Base-by-base conservation (phyloP, 1,140 invertebrate genomes). In the Mactra quadrangularis region DNA sequence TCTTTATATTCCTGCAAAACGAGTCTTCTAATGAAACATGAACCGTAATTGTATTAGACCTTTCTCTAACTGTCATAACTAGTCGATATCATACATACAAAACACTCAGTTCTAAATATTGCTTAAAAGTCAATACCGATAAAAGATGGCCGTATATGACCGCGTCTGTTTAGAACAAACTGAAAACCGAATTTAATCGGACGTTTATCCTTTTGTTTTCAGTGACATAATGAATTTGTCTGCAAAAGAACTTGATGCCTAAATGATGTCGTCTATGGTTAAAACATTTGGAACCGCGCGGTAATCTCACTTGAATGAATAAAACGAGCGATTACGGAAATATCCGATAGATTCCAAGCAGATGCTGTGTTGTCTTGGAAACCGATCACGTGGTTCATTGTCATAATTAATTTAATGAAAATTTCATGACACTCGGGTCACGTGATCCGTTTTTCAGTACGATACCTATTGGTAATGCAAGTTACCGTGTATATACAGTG, bases 391-490 rank as follows among this genome's bases (percentile, higher is more conserved):
- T 74, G 79, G 55, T 50, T 33, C 45, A 74, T 82, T 82, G 79
- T 74, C 70, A 82, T 82, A 82, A 82, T 82, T 82, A 82, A 82
- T 82, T 82, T 82, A 59, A 74, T 82, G 79, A 82, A 82, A 82
- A 66, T 82, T 82, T 82, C 59, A 74, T 82, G 79, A 82, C 62
- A 81, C 59, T 64, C 7, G 33, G n/a, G 59, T 72, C 70, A 74
- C 77, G 77, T 81, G 77, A 60, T 55, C 52, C 25, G 52, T 50
- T 47, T 31, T 81, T 70, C 27, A 57, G 77, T 41, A 66, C 25
- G 74, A 62, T 77, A 77, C 74, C 35, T 62, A 64, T 59, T 57
- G 75, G 75, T 66, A 47, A 66, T 78, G 25, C 41, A 41, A 59
- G 75, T 64, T 52, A 66, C 33, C 19, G 62, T 53, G 75, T 66